These are phyloP conservation scores for Hippoglossus stenolepis DNA, from an alignment of 2,113 vertebrate genomes.

Conservation along the genomic window DNA sequence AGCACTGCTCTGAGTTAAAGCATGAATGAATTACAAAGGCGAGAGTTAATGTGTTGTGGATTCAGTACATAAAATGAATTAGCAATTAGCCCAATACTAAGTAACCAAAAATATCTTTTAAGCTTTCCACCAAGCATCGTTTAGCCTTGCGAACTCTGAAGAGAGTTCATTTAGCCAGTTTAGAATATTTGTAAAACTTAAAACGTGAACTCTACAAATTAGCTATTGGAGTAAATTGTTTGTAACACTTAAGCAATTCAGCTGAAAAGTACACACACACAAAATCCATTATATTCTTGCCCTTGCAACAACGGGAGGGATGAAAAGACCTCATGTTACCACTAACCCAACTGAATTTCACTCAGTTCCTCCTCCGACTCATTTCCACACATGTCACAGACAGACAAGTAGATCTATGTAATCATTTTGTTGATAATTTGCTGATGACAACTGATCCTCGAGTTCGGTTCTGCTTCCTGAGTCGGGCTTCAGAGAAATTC, in stretches of 20 bases:
- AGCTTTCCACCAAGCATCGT: constrained; percentile 14
- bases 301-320: too few relatives aligned
- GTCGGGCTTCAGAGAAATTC: not conserved
- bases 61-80: constrained; percentile 16
- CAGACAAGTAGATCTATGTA: too few relatives aligned
- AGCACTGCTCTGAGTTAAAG: not conserved
- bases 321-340: too few relatives aligned
- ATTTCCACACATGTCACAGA: not conserved
- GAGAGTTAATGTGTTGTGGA: not conserved
- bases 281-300: too few relatives aligned
- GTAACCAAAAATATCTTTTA: constrained; percentile 21
- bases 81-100: constrained; percentile 3
- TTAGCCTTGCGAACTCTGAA: not conserved
- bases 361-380: not conserved
- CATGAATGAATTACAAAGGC: not conserved
- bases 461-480: not conserved
- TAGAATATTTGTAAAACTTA: not conserved
- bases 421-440: too few relatives aligned
- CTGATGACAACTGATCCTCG: too few relatives aligned
- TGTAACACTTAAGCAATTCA: not conserved
- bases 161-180: not conserved
- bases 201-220: not conserved
- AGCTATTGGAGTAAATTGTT: not conserved
- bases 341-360: not conserved
- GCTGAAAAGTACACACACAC: not conserved